phyloP scores from a whole-genome alignment of 1,140 invertebrate species.

The Lepidurus packardi region DNA sequence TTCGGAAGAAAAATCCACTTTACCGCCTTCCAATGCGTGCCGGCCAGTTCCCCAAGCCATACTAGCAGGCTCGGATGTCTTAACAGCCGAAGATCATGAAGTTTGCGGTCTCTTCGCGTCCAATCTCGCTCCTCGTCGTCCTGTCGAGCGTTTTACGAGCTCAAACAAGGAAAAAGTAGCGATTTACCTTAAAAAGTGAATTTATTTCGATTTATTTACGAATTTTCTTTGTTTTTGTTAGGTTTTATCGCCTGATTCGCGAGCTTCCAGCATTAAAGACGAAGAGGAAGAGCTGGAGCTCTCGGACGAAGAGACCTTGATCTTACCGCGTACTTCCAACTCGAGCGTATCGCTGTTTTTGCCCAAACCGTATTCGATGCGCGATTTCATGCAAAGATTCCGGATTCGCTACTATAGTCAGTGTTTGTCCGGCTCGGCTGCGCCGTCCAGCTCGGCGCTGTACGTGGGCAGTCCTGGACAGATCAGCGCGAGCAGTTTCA shows the following conservation, averaged over 20 bases:
- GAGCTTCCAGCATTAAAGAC: neutral
- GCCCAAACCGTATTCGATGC: constrained; percentile 30
- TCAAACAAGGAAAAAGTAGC: neutral
- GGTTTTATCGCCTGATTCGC: neutral
- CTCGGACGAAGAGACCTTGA: neutral
- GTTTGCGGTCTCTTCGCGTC: constrained; percentile 27
- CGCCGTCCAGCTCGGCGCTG: neutral
- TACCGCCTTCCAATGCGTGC: neutral
- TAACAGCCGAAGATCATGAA: constrained; percentile 32
- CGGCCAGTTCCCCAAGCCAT: neutral
- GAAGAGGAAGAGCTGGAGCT: neutral
- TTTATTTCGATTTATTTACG: neutral
- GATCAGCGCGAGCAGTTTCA: constrained; percentile 30
- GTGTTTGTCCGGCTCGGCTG: constrained; percentile 43
- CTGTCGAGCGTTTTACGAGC: neutral
- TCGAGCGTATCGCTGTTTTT: neutral
- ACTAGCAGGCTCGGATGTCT: neutral
- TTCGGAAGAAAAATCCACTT: constrained; percentile 5
- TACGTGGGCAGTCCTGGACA: constrained; percentile 25
- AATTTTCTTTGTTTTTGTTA: neutral
- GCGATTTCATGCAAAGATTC: constrained; percentile 57
- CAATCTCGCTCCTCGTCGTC: neutral
- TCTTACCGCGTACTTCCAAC: neutral
- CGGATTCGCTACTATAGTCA: constrained; percentile 59
- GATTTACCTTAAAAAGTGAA: neutral